Conservation (phyloP, 2,113 vertebrate genomes). For the human region GRCh38 chr1:40564501-40565000, state of each 20-base stretch:
- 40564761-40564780: neutral
- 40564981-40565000: neutral
- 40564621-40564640: neutral
- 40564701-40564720: neutral
- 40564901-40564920: neutral
- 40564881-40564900: neutral
- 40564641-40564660: neutral
- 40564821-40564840: neutral
- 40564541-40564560: neutral
- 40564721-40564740: neutral
- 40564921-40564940: neutral
- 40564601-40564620: neutral
- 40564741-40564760: neutral
- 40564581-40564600: neutral
- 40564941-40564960: neutral
- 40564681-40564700: neutral
- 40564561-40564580: neutral
- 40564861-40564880: neutral
- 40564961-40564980: neutral
- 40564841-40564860: neutral
- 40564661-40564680: neutral
- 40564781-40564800: neutral
- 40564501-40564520: neutral
- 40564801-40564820: neutral
- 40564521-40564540: neutral